Evolutionary conservation across 2,797 vertebrate genomes (phyloP).

Genomic region (Chloroceryle inda): DNA sequence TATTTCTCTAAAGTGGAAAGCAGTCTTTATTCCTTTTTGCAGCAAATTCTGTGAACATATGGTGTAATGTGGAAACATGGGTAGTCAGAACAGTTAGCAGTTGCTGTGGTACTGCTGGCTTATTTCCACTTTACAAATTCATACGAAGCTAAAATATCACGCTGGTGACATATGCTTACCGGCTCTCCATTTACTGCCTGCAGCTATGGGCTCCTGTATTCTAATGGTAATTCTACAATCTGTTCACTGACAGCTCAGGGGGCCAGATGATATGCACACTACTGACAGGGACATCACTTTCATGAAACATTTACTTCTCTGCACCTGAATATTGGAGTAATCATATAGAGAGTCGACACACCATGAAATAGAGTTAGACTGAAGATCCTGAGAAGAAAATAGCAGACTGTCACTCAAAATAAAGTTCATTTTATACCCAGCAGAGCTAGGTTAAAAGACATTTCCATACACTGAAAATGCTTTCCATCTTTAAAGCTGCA

Average conservation of each 20-base stretch:
- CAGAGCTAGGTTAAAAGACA: slow-evolving; percentile 68
- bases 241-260: slow-evolving; percentile 87
- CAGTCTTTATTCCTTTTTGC: slow-evolving; percentile 54
- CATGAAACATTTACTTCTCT: slow-evolving; percentile 89
- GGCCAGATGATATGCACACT: slow-evolving; percentile 84
- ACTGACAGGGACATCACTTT: slow-evolving; percentile 95
- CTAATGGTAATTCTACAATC: slow-evolving; percentile 92
- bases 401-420: slow-evolving; percentile 87
- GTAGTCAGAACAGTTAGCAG: slow-evolving; percentile 81
- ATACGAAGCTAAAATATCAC: slow-evolving; percentile 84
- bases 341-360: slow-evolving; percentile 87
- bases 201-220: slow-evolving; percentile 82
- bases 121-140: slow-evolving; percentile 87
- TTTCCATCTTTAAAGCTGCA: slow-evolving; percentile 32
- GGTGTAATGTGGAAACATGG: slow-evolving; percentile 63
- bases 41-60: slow-evolving; percentile 76
- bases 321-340: slow-evolving; percentile 91
- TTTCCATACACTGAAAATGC: slow-evolving; percentile 52
- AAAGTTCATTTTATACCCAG: slow-evolving; percentile 85
- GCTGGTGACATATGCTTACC: slow-evolving; percentile 88
- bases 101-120: slow-evolving; percentile 82
- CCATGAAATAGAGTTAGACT: slow-evolving; percentile 91
- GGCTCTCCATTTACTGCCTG: slow-evolving; percentile 84
- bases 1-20: slow-evolving; percentile 10
- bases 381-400: slow-evolving; percentile 86